Percentiles rank a stretch among this genome's conserved stretches.
Conservation (phyloP, 2,888 invertebrate species). For the Catocala fraxini region DNA sequence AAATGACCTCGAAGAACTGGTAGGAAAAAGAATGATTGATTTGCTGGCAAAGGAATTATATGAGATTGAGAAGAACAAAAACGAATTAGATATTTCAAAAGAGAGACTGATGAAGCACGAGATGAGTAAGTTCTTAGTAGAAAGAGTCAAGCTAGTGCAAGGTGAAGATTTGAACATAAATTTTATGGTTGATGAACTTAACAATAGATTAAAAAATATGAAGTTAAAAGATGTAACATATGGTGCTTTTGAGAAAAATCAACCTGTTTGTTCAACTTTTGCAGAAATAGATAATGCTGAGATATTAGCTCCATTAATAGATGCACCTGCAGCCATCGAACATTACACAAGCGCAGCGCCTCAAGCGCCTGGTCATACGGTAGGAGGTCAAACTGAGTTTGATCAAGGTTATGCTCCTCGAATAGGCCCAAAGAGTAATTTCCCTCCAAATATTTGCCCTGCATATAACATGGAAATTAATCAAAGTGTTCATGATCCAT, state of each 20-base stretch:
- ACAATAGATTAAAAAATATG: constrained; percentile 54
- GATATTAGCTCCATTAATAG: constrained; percentile 29
- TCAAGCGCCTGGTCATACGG: too few species aligned
- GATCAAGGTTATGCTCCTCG: too few species aligned
- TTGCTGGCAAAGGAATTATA: constrained; percentile 57
- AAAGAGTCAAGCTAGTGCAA: constrained; percentile 41
- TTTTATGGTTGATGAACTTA: constrained; percentile 59
- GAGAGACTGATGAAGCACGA: constrained; percentile 54
- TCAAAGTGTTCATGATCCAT: constrained; percentile 10
- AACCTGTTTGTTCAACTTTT: constrained; percentile 48
- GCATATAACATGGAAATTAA: not conserved
- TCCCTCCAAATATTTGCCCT: too few species aligned
- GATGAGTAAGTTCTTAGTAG: constrained; percentile 58
- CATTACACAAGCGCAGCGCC: too few species aligned
- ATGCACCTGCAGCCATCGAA: constrained; percentile 14
- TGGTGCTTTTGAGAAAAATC: constrained; percentile 46
- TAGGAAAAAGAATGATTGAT: constrained; percentile 54
- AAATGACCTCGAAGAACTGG: constrained; percentile 47
- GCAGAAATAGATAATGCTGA: constrained; percentile 34
- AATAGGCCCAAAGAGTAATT: too few species aligned
- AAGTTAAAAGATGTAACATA: constrained; percentile 34
- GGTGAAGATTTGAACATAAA: constrained; percentile 56
- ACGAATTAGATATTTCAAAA: constrained; percentile 35
- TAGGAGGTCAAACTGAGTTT: too few species aligned
- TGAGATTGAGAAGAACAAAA: constrained; percentile 50